A percentile compares a stretch with the other conserved stretches of the same genome.
Evolutionary conservation across 1,140 invertebrate species (phyloP).

Genomic region (Drosophila parvula): DNA sequence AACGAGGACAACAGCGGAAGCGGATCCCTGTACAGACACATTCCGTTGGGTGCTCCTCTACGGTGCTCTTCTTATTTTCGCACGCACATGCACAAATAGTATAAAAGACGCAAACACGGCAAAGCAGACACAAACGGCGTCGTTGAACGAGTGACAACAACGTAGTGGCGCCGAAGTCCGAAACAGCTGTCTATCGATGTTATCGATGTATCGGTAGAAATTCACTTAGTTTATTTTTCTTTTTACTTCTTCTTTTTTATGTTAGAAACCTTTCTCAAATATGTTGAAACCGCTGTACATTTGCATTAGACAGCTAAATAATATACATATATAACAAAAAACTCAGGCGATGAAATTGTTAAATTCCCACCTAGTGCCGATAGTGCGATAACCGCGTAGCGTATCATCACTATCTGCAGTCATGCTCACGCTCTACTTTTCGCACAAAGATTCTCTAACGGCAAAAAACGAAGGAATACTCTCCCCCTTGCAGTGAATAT

Average conservation of each 20-base stretch:
- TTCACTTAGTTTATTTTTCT: neutral
- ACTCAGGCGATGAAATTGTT: too few relatives aligned
- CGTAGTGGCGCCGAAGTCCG: conserved; percentile 16
- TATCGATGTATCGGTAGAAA: neutral
- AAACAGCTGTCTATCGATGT: conserved; percentile 1
- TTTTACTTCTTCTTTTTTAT: neutral
- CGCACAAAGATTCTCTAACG: neutral
- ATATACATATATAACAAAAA: neutral
- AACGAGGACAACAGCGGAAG: neutral
- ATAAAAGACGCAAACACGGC: neutral
- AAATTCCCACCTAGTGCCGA: neutral
- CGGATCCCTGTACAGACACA: neutral
- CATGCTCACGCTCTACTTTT: neutral
- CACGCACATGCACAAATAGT: neutral
- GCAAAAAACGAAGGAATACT: conserved; percentile 1
- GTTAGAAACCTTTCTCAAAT: too few relatives aligned
- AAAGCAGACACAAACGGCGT: neutral
- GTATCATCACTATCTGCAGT: neutral
- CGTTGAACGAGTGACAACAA: conserved; percentile 1
- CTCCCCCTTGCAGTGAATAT: neutral
- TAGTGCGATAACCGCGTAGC: neutral
- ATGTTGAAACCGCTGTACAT: neutral
- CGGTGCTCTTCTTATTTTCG: too few relatives aligned
- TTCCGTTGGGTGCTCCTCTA: too few relatives aligned
- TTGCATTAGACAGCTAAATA: neutral